Conservation (phyloP, 23 tunicate genomes). For the Botrylloides violaceus region DNA sequence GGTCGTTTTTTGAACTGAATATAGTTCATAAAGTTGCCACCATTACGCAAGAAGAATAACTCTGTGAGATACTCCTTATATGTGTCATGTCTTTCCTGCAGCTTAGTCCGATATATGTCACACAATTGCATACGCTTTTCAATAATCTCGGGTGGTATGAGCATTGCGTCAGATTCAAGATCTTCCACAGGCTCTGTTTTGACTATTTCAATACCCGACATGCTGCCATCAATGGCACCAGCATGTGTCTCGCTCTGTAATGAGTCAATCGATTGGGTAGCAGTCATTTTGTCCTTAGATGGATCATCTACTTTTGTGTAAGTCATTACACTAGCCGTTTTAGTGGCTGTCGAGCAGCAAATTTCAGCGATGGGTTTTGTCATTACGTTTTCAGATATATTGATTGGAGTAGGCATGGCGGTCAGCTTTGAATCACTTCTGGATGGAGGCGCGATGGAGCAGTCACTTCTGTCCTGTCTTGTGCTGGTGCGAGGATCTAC, state of each 20-base stretch:
- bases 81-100: constrained; percentile 1
- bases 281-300: not conserved
- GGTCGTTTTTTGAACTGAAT: constrained; percentile 80
- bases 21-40: constrained; percentile 63
- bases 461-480: too few relatives aligned
- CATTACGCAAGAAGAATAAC: constrained; percentile 80
- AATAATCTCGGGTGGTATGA: not conserved
- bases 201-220: too few relatives aligned
- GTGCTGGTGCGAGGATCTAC: too few relatives aligned
- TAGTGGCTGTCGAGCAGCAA: not conserved
- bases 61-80: constrained; percentile 60
- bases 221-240: not conserved
- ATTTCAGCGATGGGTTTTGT: not conserved
- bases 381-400: not conserved
- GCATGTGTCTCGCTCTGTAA: not conserved
- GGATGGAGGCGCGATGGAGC: constrained; percentile 6
- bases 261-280: not conserved
- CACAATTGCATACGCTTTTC: constrained; percentile 6
- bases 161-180: not conserved
- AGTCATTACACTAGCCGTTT: not conserved
- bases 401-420: not conserved
- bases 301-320: not conserved
- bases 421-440: constrained; percentile 11
- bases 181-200: not conserved
- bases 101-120: not conserved